Evolutionary conservation across 35 echinoderm and acorn worm species (phyloP), one percentile per base, ranked within the genome.

Genomic region (Apostichopus californicus): DNA sequence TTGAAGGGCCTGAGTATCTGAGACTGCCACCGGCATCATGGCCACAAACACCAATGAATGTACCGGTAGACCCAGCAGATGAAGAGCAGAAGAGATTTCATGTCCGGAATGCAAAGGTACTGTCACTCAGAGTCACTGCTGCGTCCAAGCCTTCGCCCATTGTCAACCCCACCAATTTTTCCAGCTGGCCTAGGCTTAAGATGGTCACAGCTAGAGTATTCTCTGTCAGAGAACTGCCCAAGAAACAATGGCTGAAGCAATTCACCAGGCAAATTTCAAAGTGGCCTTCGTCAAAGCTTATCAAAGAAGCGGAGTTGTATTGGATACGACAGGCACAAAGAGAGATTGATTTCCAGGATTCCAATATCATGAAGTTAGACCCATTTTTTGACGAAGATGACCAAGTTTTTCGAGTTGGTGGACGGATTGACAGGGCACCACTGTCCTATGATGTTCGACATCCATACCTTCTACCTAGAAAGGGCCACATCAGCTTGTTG

Each of bases 301-400:
- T 95, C 77, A 93, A 85, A n/a, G 91, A 89, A 71, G 94, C 94
- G 4, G 94, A 95, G 77, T 77, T 95, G 59, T 95, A 95, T 34
- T 93, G 91, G 91, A 95, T 95, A 17, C 86, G 79, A 90, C 78
- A 95, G 53, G 95, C 95, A 24, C 92, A 96, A 96, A 90, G 80
- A 52, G 95, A 87, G 17, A 90, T 95, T 13, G 78, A 95, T 79
- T 95, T 95, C 79, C 75, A 91, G 8, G 87, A 95, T 93, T 86
- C 86, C 5, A 93, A 95, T 57, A 86, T 95, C 18, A 70, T 95
- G 92, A 95, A 95, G 78, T 54, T 96, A 2, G 83, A 96, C 87
- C 93, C 93, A 54, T 94, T 94, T 77, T 94, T 92, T 13, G 95
- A 96, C 75, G 93, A 96, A 64, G 81, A 92, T 34, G 93, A 96